phyloP scores from a whole-genome alignment of 2,797 vertebrate species.

The Cossypha caffra region DNA sequence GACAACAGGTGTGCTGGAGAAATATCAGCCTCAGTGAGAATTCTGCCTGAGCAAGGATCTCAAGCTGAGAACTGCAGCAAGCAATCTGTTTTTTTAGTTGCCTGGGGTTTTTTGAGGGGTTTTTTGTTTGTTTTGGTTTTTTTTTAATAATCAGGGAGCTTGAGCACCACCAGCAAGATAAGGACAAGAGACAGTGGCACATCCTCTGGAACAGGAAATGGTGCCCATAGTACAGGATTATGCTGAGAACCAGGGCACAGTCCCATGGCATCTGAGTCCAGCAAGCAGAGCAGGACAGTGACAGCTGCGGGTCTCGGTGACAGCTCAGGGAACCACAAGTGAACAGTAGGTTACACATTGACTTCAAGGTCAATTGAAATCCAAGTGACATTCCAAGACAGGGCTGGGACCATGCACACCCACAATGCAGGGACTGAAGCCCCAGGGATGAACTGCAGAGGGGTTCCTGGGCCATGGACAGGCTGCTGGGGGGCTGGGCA shows the following conservation, averaged over 20 bases:
- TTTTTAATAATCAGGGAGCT: not conserved
- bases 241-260: not conserved
- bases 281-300: not conserved
- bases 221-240: not conserved
- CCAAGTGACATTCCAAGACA: not conserved
- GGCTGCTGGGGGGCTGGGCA: not conserved
- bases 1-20: not conserved
- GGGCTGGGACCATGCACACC: not conserved
- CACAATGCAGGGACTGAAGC: not conserved
- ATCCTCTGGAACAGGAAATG: not conserved
- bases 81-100: not conserved
- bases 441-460: not conserved
- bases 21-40: not conserved
- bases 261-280: not conserved
- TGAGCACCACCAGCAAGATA: not conserved
- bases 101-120: fast-evolving
- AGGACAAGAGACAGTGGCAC: not conserved
- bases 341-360: fast-evolving
- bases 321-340: not conserved
- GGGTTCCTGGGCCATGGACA: not conserved
- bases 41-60: not conserved
- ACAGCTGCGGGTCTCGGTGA: not conserved
- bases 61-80: not conserved
- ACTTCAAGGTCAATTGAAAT: not conserved
- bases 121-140: not conserved